Percentiles rank a stretch among this genome's conserved stretches.
Evolutionary conservation across 1,140 invertebrate species (phyloP).

Genomic region (Drosophila bifasciata): DNA sequence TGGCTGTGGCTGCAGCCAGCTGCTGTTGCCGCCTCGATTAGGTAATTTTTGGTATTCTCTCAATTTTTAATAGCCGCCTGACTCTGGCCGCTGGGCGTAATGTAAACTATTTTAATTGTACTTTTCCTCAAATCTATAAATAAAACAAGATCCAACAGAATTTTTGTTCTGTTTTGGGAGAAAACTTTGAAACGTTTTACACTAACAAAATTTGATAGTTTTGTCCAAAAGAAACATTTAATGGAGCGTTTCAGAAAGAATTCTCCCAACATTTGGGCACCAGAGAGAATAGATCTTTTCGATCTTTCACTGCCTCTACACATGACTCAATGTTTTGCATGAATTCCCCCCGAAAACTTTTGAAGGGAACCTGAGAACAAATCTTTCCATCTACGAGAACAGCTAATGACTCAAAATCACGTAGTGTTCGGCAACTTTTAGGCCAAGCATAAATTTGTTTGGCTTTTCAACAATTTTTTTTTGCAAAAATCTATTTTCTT

Average conservation of each 20-base stretch:
- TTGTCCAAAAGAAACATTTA: slow-evolving; percentile 36
- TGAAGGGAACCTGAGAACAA: too few species aligned
- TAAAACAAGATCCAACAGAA: slow-evolving; percentile 31
- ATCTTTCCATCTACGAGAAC: too few species aligned
- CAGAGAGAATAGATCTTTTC: too few species aligned
- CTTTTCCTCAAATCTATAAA: slow-evolving; percentile 63
- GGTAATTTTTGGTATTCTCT: slow-evolving; percentile 64
- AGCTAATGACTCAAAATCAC: too few species aligned
- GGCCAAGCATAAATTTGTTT: too few species aligned
- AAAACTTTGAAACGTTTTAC: slow-evolving; percentile 54
- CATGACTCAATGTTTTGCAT: too few species aligned
- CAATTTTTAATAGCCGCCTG: slow-evolving; percentile 65
- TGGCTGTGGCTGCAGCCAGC: slow-evolving; percentile 47
- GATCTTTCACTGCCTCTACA: too few species aligned
- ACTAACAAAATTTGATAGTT: slow-evolving; percentile 30
- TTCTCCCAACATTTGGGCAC: not conserved
- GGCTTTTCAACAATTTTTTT: too few species aligned
- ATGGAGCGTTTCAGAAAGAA: slow-evolving; percentile 16
- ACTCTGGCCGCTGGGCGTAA: slow-evolving; percentile 31
- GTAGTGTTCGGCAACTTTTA: too few species aligned
- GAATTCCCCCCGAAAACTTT: too few species aligned
- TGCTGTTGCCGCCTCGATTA: slow-evolving; percentile 52
- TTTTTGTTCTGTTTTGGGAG: not conserved
- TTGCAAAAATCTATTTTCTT: slow-evolving; percentile 22
- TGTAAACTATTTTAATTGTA: slow-evolving; percentile 82